Conservation (phyloP, 2,888 invertebrate species). For the Parnassius apollo region DNA sequence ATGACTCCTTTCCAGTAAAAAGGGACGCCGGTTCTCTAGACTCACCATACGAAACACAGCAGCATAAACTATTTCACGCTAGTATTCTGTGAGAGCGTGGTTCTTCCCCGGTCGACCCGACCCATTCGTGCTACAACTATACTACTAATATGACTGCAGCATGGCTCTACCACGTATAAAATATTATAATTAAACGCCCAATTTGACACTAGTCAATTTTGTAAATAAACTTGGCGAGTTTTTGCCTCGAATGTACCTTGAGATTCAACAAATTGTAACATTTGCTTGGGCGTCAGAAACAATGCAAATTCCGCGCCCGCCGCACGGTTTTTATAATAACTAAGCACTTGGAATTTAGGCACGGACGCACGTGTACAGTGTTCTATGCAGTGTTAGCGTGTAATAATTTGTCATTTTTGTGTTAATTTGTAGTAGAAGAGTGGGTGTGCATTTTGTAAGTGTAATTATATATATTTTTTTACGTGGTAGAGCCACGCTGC, state of each 20-base stretch:
- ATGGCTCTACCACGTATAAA: no score
- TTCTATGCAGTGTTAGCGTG: background rate
- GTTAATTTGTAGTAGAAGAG: background rate
- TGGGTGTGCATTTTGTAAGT: background rate
- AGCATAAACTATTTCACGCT: no score
- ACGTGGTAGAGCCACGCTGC: no score
- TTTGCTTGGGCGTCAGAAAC: conserved; percentile 8
- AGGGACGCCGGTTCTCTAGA: no score
- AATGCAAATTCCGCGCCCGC: conserved; percentile 6
- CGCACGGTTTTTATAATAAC: conserved; percentile 4
- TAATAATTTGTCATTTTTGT: background rate
- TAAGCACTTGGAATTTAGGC: background rate
- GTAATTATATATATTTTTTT: no score
- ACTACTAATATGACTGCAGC: no score
- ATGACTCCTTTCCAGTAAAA: no score
- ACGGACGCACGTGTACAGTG: background rate
- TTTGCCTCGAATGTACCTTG: background rate
- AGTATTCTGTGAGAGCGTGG: no score
- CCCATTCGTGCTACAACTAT: no score
- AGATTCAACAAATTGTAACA: conserved; percentile 11
- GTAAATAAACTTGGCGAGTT: background rate
- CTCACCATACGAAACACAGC: no score
- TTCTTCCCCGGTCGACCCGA: no score
- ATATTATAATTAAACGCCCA: no score
- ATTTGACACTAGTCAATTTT: background rate